Evolutionary conservation across 2,888 invertebrate genomes (phyloP), one percentile per base, ranked within the genome.

Genomic region (Sycophila texana): DNA sequence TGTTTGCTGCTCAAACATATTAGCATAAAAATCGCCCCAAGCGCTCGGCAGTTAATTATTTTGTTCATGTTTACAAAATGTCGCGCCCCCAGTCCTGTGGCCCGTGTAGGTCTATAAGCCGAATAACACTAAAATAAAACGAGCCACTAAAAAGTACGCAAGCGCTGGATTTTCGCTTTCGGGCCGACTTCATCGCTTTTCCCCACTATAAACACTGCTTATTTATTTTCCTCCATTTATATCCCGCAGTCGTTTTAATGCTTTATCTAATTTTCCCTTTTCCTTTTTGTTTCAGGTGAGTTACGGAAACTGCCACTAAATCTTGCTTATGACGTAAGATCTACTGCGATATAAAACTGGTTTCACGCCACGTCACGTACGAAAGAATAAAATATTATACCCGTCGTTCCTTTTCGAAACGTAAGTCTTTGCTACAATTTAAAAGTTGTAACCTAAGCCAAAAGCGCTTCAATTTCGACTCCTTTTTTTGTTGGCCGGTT

Each of bases 1-100:
- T 65, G 66, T 58, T 74, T 65, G 58, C 74, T 67, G 67, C 67
- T 74, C 74, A 67, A 74, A 74, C 58, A 49, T 58, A 74, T 74
- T 74, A 74, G 67, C 74, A 74, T 74, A 60, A 74, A 74, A 74
- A 74, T 74, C 67, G 67, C 63, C n/a, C 30, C 49, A 7, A 18
- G 4, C 55, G 12, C 68, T n/a, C 18, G 73, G 2, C 26, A 22
- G 47, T 57, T 74, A 39, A 74, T 74, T 67, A 74, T 67, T 67
- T 57, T 73, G 55, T 74, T 65, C 14, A 74, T 74, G 65, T 57
- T 74, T 65, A 20, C 70, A 39, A 20, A 71, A 71, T 58, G 22
- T 30, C 26, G n/a, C 68, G 55, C 39, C 16, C n/a, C 16, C 67
- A 26, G 26, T 26, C 26, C 26, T 26, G 16, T 13, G 20, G 49